Evolutionary conservation across 2,797 vertebrate genomes (phyloP), one percentile per base, ranked within the genome.

Genomic region (Sebastes ruberrimus): DNA sequence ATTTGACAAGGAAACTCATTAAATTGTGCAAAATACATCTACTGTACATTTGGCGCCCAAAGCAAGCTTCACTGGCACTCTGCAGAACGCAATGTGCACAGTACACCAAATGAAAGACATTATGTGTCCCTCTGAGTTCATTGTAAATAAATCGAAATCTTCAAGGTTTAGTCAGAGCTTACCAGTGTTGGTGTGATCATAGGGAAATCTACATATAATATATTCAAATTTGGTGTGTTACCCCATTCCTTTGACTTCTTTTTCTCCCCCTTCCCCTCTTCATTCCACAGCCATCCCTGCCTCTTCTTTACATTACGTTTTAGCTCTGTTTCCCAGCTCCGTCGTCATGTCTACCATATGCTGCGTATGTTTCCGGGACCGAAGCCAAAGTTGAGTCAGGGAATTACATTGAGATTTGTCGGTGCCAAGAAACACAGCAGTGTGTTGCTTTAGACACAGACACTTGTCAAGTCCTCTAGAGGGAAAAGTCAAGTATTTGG

Each of bases 401-500:
- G 88, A 93, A 85, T 93, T 89, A 81, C 81, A 86, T 72, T 78
- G 80, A 88, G 78, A 75, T 65, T 72, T 68, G 11, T n/a, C 5
- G 10, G 62, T 86, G 92, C 90, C 91, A 93, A 91, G 76, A 89
- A 81, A 87, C 76, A 89, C 87, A 92, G 74, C 68, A 23, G 73
- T 20, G 62, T 74, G 66, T 78, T 84, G 56, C 83, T 85, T 76
- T 78, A 76, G 52, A 86, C 80, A 86, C 70, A 88, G 78, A 88
- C 84, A 87, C 80, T 86, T 82, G 88, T 84, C 59, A 78, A 71
- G 84, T 69, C 55, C 66, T 87, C 78, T 32, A 42, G 53, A 65
- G 85, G 81, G 74, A 80, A 86, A 86, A 79, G 57, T 49, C 16
- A 87, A 71, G 89, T 80, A 77, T 92, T 87, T 76, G 2, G 59